Conservation (phyloP, 1,140 invertebrate species). For the Cherax destructor region DNA sequence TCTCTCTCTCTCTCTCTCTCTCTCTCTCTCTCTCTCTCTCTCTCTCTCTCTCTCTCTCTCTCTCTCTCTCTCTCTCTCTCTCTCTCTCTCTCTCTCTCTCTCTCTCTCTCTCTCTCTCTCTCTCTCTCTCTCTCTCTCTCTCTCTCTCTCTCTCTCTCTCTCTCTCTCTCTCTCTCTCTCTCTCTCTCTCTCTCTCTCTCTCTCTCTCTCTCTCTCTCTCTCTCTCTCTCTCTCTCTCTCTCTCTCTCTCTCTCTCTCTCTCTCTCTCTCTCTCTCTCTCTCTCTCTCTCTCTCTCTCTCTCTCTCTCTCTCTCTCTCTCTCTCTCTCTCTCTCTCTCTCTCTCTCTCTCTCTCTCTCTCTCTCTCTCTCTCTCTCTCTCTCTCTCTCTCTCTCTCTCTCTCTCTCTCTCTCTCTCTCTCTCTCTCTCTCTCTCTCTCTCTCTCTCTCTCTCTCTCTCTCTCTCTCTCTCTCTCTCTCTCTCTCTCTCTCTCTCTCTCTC, state of each 20-base stretch:
- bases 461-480: neutral
- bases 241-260: neutral
- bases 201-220: neutral
- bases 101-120: neutral
- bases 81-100: neutral
- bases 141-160: neutral
- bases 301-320: neutral
- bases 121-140: neutral
- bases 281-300: neutral
- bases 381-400: neutral
- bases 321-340: neutral
- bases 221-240: neutral
- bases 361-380: neutral
- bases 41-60: neutral
- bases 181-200: neutral
- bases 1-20: neutral
- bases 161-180: neutral
- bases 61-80: neutral
- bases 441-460: neutral
- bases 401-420: neutral
- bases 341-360: neutral
- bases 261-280: neutral
- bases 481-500: neutral
- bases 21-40: neutral
- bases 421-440: neutral